These are phyloP conservation scores for Petromus typicus DNA, from an alignment of 2,113 vertebrate species.

Conservation along the genomic window DNA sequence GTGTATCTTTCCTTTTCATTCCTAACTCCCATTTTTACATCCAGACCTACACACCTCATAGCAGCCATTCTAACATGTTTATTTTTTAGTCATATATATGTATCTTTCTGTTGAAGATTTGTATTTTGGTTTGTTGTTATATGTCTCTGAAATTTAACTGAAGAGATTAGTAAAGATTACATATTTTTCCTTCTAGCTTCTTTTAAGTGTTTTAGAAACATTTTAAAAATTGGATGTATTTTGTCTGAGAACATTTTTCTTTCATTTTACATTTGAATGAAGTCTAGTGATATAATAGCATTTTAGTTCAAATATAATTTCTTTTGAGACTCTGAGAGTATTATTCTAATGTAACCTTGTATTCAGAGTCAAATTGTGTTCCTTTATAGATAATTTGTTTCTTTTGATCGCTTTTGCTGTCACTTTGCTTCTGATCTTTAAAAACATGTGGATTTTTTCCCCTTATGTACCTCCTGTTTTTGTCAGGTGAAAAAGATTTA, in stretches of 20 bases:
- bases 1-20: too few relatives aligned
- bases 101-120: neutral
- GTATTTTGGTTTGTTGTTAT: neutral
- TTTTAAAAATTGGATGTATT: neutral
- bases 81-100: neutral
- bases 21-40: too few relatives aligned
- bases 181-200: neutral
- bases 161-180: neutral
- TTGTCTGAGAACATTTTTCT: neutral
- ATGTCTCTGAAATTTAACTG: neutral
- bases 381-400: neutral
- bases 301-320: neutral
- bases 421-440: slow-evolving; percentile 1
- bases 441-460: neutral
- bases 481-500: neutral
- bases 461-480: neutral
- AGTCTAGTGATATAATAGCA: neutral
- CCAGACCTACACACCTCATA: neutral
- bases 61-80: neutral
- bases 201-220: neutral
- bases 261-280: neutral
- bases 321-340: neutral
- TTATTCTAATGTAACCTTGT: neutral
- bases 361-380: neutral
- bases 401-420: neutral